Base-by-base conservation (phyloP, 2,888 invertebrate genomes). In the Synanthedon formicaeformis region DNA sequence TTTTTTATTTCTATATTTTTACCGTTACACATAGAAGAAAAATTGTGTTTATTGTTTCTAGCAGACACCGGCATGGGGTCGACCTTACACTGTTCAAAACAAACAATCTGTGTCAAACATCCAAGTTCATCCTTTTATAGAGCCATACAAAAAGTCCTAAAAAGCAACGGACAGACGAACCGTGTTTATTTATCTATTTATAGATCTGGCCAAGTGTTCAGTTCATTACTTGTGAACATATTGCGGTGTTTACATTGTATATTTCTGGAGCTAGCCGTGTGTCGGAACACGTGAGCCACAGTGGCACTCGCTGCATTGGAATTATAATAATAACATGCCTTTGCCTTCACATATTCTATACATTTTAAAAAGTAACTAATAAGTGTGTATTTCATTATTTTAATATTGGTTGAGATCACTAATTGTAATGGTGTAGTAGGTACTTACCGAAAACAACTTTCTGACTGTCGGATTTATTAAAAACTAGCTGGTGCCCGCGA, bases 261-360 rank as follows among this genome's bases (percentile, higher is more conserved):
- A 84, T 84, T 84, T 83, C 80, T 79, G 81, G 79, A 71, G 68
- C 78, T 60, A 63, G 70, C 80, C 75, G 78, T 78, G 81, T 77
- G 62, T 75, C 68, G 64, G 67, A 62, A 73, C 80, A 79, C 80
- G 78, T 81, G 81, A 78, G 78, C 75, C 48, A 63, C 61, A 54
- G 58, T 59, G 61, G 56, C 60, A 58, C 58, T 60, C 16, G 49
- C 49, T 49, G 16, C 18, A 45, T 12, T 13, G 13, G 14, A 14
- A 45, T 45, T 45, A 14, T 45, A 45, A 12, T 49, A 45, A 45
- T 14, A 6, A 45, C 12, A 49, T 49, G 16, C 12, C 49, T 23
- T 49, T 16, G 49, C 8, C 49, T 16, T n/a, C 10, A 45, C 14
- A 45, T 45, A 6, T 45, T 45, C 48, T 45, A 13, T n/a, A 45